Conservation (phyloP, 2,888 invertebrate genomes). For the Pardosa pseudoannulata region DNA sequence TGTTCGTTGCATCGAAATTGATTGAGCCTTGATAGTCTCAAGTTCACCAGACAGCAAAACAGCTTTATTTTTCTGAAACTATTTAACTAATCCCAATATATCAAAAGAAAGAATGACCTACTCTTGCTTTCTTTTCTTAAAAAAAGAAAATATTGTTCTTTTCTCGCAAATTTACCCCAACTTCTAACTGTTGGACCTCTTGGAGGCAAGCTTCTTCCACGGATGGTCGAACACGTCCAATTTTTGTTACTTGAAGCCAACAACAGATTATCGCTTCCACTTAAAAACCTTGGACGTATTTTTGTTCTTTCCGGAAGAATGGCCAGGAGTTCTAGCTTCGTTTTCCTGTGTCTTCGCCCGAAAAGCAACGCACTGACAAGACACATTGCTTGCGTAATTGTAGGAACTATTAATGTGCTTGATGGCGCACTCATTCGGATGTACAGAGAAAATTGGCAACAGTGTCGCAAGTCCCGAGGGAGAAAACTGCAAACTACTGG, state of each 20-base stretch:
- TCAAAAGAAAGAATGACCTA: neutral
- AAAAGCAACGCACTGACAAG: constrained; percentile 25
- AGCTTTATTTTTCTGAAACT: no score
- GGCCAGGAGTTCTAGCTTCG: constrained; percentile 43
- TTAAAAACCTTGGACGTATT: constrained; percentile 59
- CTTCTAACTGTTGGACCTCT: neutral
- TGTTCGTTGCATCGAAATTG: no score
- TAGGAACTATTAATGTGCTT: constrained; percentile 21
- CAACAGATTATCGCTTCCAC: constrained; percentile 33
- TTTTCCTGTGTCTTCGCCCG: constrained; percentile 40
- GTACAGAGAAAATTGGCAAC: neutral
- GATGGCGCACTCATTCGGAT: constrained; percentile 1
- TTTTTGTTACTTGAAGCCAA: constrained; percentile 10
- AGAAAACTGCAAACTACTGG: neutral
- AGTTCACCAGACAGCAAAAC: no score
- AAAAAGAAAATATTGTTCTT: constrained; percentile 5
- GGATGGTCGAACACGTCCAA: constrained; percentile 11
- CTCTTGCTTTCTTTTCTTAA: neutral
- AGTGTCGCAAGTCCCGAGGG: constrained; percentile 10
- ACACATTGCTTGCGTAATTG: constrained; percentile 2
- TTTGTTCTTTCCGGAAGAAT: constrained; percentile 58
- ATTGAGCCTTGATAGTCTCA: no score
- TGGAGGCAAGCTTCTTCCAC: constrained; percentile 4
- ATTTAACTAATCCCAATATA: neutral
- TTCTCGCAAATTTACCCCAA: neutral